Base-by-base conservation (phyloP, 2,888 invertebrate genomes). In the Blastobasis lacticolella region DNA sequence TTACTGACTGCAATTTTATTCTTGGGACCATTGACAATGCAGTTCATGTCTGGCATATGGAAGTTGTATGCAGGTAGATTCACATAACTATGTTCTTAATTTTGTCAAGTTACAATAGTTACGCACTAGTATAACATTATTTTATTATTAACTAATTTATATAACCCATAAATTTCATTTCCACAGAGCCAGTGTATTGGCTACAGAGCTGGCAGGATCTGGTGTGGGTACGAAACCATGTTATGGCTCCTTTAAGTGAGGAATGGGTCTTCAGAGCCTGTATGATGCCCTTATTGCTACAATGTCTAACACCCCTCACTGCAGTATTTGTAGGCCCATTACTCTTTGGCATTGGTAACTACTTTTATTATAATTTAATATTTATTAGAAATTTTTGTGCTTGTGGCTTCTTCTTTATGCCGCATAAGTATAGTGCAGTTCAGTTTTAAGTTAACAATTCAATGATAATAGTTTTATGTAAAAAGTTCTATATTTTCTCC, bases 231-330 rank as follows among this genome's bases (percentile, higher is more conserved):
- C 90, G 98, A 55, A 97, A 96, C 75, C 94, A 95, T 71, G 80
- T 97, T 38, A 94, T 97, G 64, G 97, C 97, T 0, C 98, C 98
- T 0, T 76, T 98, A 49, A 95, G 97, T 53, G 98, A 98, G 81
- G 98, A 98, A 78, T 96, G 97, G 89, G 96, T 97, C 6, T 98
- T 97, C 81, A 90, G 98, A 60, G 96, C 97, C 1, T 98, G 97
- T 71, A 97, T 98, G 96, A 89, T 98, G 81, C 97, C 98, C 5
- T 77, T 98, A 44, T 87, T 98, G 45, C 81, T 97, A 60, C 95
- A 97, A 70, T 94, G 95, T 70, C 92, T 96, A 63, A 84, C 91
- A 37, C 94, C 94, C 0, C 78, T 91, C 40, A 90, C 90, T 54
- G 94, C 96, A 36, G 92, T 97, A 46, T 93, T 97, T 65, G 89